These are phyloP conservation scores for Colletes latitarsis DNA, from an alignment of 1,140 invertebrate genomes.

Conservation along the genomic window DNA sequence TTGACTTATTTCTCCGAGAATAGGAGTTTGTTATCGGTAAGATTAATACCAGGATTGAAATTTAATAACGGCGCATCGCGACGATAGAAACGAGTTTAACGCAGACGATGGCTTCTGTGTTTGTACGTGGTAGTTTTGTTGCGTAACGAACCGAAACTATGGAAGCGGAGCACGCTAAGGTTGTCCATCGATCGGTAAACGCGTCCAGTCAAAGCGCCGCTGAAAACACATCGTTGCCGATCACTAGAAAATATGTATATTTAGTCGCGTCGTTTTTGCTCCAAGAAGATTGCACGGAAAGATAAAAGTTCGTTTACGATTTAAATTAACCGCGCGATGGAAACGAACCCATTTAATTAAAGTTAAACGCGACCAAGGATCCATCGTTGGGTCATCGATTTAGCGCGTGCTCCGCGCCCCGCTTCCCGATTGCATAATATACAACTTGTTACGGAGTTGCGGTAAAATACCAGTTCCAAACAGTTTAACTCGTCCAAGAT, in stretches of 20 bases:
- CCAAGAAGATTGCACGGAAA: not conserved
- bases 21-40: too few relatives aligned
- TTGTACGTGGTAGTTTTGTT: conserved; percentile 32
- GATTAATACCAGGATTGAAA: too few relatives aligned
- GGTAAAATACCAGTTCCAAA: not conserved
- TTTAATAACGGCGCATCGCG: not conserved
- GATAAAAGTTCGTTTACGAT: too few relatives aligned
- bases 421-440: not conserved
- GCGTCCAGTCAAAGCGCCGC: conserved; percentile 11
- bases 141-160: conserved; percentile 50
- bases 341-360: conserved; percentile 14
- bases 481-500: not conserved
- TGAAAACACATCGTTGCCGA: not conserved
- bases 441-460: conserved; percentile 1
- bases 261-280: not conserved
- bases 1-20: too few relatives aligned
- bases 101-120: conserved; percentile 39
- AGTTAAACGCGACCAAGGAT: conserved; percentile 21
- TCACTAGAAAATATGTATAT: not conserved
- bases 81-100: not conserved
- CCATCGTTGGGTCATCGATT: conserved; percentile 10
- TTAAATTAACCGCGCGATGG: not conserved
- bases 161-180: conserved; percentile 46
- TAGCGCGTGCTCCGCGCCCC: not conserved
- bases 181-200: conserved; percentile 45